Percentiles rank a stretch among this genome's conserved stretches.
Evolutionary conservation across 2,113 vertebrate genomes (phyloP).

Genomic region (Seriola quinqueradiata): DNA sequence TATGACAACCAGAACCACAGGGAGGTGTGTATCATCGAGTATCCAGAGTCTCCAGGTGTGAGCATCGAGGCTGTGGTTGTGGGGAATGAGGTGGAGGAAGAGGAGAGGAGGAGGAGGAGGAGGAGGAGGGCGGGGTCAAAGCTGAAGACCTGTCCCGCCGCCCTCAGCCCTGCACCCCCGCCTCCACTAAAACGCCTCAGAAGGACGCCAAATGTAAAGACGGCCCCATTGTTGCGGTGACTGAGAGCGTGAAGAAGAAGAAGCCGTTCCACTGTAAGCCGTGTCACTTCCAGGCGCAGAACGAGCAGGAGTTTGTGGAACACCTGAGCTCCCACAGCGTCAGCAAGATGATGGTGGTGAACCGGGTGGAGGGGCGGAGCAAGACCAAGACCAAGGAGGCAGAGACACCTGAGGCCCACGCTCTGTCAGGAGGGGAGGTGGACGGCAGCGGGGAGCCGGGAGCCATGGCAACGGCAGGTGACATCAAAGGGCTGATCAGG

Average conservation of each 20-base stretch:
- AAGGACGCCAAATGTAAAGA: conserved; percentile 66
- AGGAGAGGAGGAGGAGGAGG: conserved; percentile 7
- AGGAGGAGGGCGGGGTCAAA: not conserved
- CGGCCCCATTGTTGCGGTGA: conserved; percentile 40
- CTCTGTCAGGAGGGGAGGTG: conserved; percentile 43
- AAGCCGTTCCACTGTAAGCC: conserved; percentile 97
- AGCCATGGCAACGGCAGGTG: conserved; percentile 61
- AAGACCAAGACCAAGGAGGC: conserved; percentile 82
- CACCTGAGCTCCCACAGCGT: conserved; percentile 93
- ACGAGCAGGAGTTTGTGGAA: conserved; percentile 93
- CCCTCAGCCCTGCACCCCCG: not conserved
- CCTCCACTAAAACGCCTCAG: conserved; percentile 39
- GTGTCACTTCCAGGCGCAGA: conserved; percentile 92
- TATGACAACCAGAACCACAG: conserved; percentile 70
- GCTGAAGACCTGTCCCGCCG: conserved; percentile 56
- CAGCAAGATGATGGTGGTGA: conserved; percentile 93
- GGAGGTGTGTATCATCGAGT: conserved; percentile 65
- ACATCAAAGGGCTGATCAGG: conserved; percentile 93
- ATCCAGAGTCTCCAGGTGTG: conserved; percentile 49
- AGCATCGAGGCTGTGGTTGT: accelerated
- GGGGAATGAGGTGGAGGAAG: conserved; percentile 2
- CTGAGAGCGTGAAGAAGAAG: conserved; percentile 87
- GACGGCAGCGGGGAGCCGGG: conserved; percentile 63
- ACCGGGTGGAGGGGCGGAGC: conserved; percentile 87
- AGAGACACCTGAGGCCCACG: conserved; percentile 52